These are phyloP conservation scores for Calycopis cecrops DNA, from an alignment of 1,140 invertebrate genomes.

Conservation along the genomic window DNA sequence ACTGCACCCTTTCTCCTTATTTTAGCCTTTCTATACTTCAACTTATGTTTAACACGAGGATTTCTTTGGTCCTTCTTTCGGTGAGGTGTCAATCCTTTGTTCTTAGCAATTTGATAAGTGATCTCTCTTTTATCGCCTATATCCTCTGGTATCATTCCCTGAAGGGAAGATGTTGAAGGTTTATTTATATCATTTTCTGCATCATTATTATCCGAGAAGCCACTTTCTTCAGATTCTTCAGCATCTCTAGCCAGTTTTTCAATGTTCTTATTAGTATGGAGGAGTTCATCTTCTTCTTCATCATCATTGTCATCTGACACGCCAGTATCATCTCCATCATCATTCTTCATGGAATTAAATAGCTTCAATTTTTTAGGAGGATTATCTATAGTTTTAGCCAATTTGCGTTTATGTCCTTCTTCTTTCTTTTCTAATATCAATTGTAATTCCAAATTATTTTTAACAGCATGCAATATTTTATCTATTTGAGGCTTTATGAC, in stretches of 20 bases:
- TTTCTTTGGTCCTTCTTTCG: slow-evolving; percentile 94
- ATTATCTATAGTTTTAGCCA: slow-evolving; percentile 39
- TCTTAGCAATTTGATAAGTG: slow-evolving; percentile 95
- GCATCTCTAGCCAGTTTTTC: slow-evolving; percentile 36
- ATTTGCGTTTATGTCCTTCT: slow-evolving; percentile 42
- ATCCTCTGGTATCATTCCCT: slow-evolving; percentile 41
- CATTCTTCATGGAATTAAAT: slow-evolving; percentile 57
- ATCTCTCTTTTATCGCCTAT: slow-evolving; percentile 84
- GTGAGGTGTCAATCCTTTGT: slow-evolving; percentile 93
- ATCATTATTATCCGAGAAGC: slow-evolving; percentile 58
- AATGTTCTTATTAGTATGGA: slow-evolving; percentile 49
- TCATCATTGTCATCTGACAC: slow-evolving; percentile 60
- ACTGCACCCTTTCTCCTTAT: slow-evolving; percentile 93
- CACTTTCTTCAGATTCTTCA: slow-evolving; percentile 64
- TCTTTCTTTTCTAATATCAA: slow-evolving; percentile 42
- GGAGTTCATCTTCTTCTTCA: slow-evolving; percentile 53
- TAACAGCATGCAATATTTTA: slow-evolving; percentile 71
- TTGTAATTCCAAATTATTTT: slow-evolving; percentile 68
- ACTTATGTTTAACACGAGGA: slow-evolving; percentile 94
- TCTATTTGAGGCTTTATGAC: slow-evolving; percentile 80
- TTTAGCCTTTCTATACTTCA: slow-evolving; percentile 92
- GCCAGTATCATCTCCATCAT: slow-evolving; percentile 58
- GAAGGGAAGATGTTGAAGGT: slow-evolving; percentile 40
- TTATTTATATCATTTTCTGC: slow-evolving; percentile 48
- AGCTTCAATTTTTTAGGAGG: slow-evolving; percentile 66